Percentiles rank a stretch among this genome's conserved stretches.
Evolutionary conservation across 2,797 vertebrate genomes (phyloP).

Genomic region (Silurus lanzhouensis): DNA sequence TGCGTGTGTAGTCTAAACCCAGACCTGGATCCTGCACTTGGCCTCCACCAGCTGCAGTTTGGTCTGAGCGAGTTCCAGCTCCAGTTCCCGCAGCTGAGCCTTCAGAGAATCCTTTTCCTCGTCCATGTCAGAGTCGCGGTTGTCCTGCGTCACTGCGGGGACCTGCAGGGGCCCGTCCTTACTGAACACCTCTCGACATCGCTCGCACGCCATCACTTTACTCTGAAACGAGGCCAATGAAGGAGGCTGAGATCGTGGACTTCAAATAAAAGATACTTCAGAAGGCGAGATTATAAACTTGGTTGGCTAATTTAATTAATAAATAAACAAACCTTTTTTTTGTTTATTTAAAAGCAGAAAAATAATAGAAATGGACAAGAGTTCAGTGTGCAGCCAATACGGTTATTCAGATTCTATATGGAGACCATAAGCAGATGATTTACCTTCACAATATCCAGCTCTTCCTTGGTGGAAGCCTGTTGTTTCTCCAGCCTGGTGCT

Average conservation of each 20-base stretch:
- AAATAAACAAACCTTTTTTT: background rate
- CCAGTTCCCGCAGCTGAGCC: constrained; percentile 93
- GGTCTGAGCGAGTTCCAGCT: constrained; percentile 96
- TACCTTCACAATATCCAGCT: constrained; percentile 94
- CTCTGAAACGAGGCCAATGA: constrained; percentile 66
- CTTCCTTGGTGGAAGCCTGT: constrained; percentile 91
- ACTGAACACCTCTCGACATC: constrained; percentile 92
- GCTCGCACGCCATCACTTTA: constrained; percentile 92
- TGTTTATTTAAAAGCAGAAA: background rate
- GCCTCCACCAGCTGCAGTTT: constrained; percentile 98
- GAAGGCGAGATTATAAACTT: background rate
- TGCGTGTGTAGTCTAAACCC: constrained; percentile 4
- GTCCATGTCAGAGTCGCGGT: constrained; percentile 74
- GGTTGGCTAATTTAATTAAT: no score
- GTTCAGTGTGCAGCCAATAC: background rate
- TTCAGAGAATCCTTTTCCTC: constrained; percentile 93
- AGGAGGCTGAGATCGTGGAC: background rate
- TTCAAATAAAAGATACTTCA: background rate
- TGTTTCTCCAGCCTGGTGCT: constrained; percentile 94
- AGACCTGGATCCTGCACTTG: constrained; percentile 98
- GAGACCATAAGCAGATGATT: constrained; percentile 40
- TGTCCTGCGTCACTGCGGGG: constrained; percentile 69
- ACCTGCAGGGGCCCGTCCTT: constrained; percentile 84
- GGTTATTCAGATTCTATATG: no score
- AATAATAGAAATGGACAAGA: background rate